Percentiles rank a stretch among this genome's conserved stretches.
Conservation (phyloP, 2,888 invertebrate genomes). For the Nomada ferruginata region DNA sequence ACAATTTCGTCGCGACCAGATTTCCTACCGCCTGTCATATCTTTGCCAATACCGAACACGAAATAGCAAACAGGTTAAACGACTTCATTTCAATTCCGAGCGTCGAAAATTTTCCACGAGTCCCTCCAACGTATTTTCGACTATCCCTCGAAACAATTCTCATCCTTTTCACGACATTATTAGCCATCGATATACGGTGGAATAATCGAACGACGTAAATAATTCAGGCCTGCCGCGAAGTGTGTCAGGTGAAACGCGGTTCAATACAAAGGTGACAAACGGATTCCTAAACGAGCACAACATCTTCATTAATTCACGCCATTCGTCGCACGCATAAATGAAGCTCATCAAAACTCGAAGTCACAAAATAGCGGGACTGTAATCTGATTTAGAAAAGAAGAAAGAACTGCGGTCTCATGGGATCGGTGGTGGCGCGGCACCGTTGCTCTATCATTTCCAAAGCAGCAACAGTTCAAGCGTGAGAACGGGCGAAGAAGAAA, state of each 20-base stretch:
- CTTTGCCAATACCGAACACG: background rate
- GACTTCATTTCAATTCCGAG: background rate
- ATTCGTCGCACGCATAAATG: background rate
- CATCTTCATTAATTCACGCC: background rate
- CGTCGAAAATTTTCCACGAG: background rate
- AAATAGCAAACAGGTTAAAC: background rate
- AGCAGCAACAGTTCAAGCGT: constrained; percentile 43
- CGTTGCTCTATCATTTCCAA: constrained; percentile 32
- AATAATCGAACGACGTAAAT: constrained; percentile 4
- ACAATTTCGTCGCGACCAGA: constrained; percentile 53
- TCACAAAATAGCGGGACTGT: constrained; percentile 5
- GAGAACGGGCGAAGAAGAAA: constrained; percentile 52
- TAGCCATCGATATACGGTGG: no score
- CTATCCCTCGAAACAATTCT: background rate
- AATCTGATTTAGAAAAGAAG: constrained; percentile 7
- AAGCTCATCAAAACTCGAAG: background rate
- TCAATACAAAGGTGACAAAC: constrained; percentile 4
- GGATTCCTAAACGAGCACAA: constrained; percentile 19
- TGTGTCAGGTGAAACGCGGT: constrained; percentile 49
- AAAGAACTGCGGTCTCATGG: constrained; percentile 16
- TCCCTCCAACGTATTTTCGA: background rate
- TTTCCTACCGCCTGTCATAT: constrained; percentile 38
- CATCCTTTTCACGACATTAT: background rate
- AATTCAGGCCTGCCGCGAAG: constrained; percentile 20
- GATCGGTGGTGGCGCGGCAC: background rate